phyloP scores from a whole-genome alignment of 2,797 vertebrate genomes.

The Botia almorhae region DNA sequence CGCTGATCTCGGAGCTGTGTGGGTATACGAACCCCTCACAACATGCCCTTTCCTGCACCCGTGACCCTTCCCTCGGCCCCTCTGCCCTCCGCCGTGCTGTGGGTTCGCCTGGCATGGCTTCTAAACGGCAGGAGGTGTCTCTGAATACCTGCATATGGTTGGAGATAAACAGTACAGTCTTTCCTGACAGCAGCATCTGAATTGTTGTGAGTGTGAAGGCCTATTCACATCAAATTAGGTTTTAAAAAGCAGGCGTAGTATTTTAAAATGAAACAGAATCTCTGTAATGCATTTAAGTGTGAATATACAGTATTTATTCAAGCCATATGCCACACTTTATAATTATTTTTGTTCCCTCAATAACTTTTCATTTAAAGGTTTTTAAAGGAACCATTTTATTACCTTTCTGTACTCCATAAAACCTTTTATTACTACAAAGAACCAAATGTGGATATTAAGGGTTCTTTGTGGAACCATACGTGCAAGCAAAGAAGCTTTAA shows the following conservation, averaged over 20 bases:
- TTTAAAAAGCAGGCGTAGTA: neutral
- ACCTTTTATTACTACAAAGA: too few relatives aligned
- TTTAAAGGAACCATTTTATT: too few relatives aligned
- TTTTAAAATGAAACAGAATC: too few relatives aligned
- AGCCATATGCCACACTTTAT: too few relatives aligned
- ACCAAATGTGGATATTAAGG: too few relatives aligned
- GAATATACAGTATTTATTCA: too few relatives aligned
- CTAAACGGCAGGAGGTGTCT: constrained; percentile 33
- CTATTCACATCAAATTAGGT: neutral
- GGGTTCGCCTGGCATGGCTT: constrained; percentile 28
- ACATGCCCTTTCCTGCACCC: constrained; percentile 39
- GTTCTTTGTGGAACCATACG: too few relatives aligned
- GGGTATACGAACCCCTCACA: constrained; percentile 25
- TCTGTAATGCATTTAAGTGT: too few relatives aligned
- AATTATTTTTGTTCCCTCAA: too few relatives aligned
- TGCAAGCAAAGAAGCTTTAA: too few relatives aligned
- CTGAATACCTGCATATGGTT: neutral
- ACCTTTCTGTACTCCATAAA: too few relatives aligned
- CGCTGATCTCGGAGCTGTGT: constrained; percentile 37
- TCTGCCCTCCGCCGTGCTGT: constrained; percentile 12
- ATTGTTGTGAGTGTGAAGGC: neutral
- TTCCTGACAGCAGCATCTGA: neutral
- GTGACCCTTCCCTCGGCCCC: constrained; percentile 12
- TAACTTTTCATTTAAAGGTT: too few relatives aligned
- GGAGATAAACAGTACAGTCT: constrained; percentile 36